Conservation (phyloP, 1,140 invertebrate species). For the Ostrea denselamellosa region DNA sequence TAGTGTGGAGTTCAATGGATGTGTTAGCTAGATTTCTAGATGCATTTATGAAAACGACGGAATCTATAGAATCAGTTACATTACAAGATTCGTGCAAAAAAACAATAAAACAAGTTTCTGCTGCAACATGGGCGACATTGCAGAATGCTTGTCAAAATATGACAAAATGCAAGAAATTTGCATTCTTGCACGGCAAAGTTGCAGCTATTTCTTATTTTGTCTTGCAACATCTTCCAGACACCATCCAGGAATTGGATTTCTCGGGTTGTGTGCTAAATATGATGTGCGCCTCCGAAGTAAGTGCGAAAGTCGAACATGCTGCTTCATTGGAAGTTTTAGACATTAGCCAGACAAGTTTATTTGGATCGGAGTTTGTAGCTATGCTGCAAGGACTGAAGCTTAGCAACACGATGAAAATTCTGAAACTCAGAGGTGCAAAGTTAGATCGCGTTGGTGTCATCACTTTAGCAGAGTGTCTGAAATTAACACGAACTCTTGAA, state of each 20-base stretch:
- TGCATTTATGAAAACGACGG: conserved; percentile 49
- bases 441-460: conserved; percentile 63
- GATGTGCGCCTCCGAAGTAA: conserved; percentile 66
- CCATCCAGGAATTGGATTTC: conserved; percentile 62
- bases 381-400: conserved; percentile 68
- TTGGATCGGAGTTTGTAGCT: conserved; percentile 65
- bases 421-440: conserved; percentile 61
- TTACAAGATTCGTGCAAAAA: conserved; percentile 54
- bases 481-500: conserved; percentile 65
- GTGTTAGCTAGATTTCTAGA: conserved; percentile 64
- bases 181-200: conserved; percentile 57
- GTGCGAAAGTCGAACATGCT: conserved; percentile 63
- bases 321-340: conserved; percentile 57
- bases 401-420: conserved; percentile 58
- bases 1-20: conserved; percentile 63
- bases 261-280: conserved; percentile 65
- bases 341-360: conserved; percentile 62
- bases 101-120: conserved; percentile 51
- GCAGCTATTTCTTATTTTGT: conserved; percentile 65
- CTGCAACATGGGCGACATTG: conserved; percentile 65
- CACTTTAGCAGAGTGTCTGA: conserved; percentile 67
- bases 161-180: conserved; percentile 56
- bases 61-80: conserved; percentile 53
- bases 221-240: conserved; percentile 63
- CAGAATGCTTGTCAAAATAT: conserved; percentile 64